phyloP scores from a whole-genome alignment of 2,888 invertebrate genomes.

The Maniola hyperantus region DNA sequence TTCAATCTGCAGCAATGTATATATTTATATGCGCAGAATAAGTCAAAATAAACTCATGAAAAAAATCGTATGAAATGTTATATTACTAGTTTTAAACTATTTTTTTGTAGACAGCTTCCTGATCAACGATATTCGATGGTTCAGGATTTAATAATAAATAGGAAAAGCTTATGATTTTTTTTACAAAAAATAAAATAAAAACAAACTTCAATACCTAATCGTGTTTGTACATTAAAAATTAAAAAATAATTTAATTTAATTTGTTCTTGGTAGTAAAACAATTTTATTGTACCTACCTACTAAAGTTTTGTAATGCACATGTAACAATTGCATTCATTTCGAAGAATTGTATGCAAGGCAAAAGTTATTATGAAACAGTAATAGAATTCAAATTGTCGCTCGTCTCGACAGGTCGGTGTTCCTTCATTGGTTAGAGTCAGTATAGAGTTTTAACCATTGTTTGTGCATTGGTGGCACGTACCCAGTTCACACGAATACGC shows the following conservation, averaged over 20 bases:
- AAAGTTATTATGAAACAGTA: conserved; percentile 34
- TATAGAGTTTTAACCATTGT: conserved; percentile 53
- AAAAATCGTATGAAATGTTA: too few relatives aligned
- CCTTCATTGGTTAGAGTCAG: conserved; percentile 38
- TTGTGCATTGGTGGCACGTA: conserved; percentile 72
- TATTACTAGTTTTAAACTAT: too few relatives aligned
- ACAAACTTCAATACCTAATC: too few relatives aligned
- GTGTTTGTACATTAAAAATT: too few relatives aligned
- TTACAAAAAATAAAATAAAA: too few relatives aligned
- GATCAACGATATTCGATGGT: too few relatives aligned
- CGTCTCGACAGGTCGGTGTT: conserved; percentile 42
- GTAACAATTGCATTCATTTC: conserved; percentile 27
- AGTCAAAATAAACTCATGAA: not conserved
- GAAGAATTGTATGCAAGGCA: conserved; percentile 27
- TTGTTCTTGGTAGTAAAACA: conserved; percentile 10
- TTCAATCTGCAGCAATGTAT: too few relatives aligned
- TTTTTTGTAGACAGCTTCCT: too few relatives aligned
- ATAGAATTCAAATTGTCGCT: conserved; percentile 34
- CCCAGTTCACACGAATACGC: conserved; percentile 66
- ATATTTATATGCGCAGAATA: not conserved
- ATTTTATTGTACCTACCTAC: conserved; percentile 8
- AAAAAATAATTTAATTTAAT: too few relatives aligned
- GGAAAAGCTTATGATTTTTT: not conserved
- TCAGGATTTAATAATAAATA: not conserved
- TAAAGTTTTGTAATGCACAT: conserved; percentile 25